Evolutionary conservation across 2,797 vertebrate species (phyloP).

Genomic region (Sarcoramphus papa): DNA sequence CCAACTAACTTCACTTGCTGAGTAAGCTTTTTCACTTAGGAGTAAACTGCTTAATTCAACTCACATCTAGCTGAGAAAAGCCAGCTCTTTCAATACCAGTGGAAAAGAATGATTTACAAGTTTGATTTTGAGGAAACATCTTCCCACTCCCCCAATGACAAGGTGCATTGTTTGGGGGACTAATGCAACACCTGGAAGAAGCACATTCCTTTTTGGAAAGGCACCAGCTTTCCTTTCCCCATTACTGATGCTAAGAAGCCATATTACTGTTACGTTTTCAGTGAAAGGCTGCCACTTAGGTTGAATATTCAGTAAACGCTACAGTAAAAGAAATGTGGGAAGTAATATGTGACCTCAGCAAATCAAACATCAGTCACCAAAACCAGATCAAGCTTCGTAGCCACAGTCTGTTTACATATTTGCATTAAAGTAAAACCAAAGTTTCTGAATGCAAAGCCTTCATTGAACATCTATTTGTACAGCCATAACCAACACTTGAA

Average conservation of each 20-base stretch:
- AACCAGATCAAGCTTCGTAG: not conserved
- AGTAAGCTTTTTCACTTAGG: not conserved
- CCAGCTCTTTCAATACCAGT: not conserved
- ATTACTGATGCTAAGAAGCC: rapidly evolving
- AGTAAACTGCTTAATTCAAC: not conserved
- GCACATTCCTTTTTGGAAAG: not conserved
- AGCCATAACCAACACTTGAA: not conserved
- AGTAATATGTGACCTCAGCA: not conserved
- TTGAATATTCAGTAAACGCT: not conserved
- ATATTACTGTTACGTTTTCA: rapidly evolving
- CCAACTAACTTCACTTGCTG: not conserved
- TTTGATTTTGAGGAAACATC: no score
- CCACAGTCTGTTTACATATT: not conserved
- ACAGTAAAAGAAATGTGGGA: not conserved
- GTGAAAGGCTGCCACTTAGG: not conserved
- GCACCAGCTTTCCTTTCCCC: not conserved
- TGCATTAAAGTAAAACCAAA: not conserved
- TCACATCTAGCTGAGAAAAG: not conserved
- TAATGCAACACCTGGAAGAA: not conserved
- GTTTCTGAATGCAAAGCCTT: not conserved
- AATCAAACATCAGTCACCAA: not conserved
- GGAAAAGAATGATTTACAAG: rapidly evolving
- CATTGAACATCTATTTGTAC: not conserved
- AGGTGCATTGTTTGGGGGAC: not conserved
- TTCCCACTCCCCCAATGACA: no score